A percentile compares a stretch with the other conserved stretches of the same genome.
These are phyloP conservation scores for Trematomus loennbergii DNA, from an alignment of 2,113 vertebrate genomes.

Conservation along the genomic window DNA sequence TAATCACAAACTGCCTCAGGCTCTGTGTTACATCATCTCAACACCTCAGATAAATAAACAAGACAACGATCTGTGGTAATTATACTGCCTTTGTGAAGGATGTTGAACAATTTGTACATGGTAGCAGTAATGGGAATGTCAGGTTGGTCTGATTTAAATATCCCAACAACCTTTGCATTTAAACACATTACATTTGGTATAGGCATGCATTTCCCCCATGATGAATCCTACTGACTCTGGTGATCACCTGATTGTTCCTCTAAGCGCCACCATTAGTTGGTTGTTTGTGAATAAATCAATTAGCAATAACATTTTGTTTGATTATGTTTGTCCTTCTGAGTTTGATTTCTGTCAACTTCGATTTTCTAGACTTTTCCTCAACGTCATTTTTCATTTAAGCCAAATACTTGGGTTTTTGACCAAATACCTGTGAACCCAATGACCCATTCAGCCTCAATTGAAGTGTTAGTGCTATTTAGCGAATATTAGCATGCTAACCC, in stretches of 20 bases:
- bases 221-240: not conserved
- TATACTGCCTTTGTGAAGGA: not conserved
- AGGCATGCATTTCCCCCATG: not conserved
- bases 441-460: not conserved
- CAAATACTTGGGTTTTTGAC: not conserved
- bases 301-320: too few species aligned
- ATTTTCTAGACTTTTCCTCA: too few species aligned
- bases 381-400: too few species aligned
- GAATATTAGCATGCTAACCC: not conserved
- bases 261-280: not conserved
- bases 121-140: not conserved
- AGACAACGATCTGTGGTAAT: not conserved
- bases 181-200: not conserved
- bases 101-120: not conserved
- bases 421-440: not conserved
- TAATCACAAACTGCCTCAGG: not conserved
- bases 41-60: slow-evolving; percentile 2
- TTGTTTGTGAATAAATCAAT: not conserved
- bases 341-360: too few species aligned
- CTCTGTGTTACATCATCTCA: slow-evolving; percentile 21
- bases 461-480: too few species aligned
- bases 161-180: not conserved
- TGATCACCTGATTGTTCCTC: not conserved
- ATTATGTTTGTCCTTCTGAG: too few species aligned
- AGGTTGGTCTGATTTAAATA: too few species aligned